Evolutionary conservation across 2,797 vertebrate species (phyloP).

Genomic region (Podarcis siculus): DNA sequence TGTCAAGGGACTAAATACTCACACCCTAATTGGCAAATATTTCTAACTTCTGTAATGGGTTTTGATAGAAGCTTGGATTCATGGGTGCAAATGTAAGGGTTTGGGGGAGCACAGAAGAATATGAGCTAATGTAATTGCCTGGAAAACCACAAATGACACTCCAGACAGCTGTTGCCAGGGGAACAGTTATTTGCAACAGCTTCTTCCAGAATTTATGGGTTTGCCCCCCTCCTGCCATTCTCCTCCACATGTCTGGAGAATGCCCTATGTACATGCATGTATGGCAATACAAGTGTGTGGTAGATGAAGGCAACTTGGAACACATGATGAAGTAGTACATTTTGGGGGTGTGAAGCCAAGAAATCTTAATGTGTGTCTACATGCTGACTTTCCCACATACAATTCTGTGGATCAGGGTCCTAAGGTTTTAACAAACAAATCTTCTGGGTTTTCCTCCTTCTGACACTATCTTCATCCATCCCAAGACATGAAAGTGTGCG

Average conservation of each 20-base stretch:
- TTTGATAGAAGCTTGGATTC: background rate
- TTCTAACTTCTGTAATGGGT: background rate
- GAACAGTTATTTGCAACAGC: background rate
- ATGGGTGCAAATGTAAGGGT: background rate
- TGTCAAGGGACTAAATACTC: conserved; percentile 38
- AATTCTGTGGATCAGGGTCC: background rate
- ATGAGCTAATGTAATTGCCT: too few relatives aligned
- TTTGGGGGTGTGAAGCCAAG: background rate
- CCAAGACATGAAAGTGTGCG: too few relatives aligned
- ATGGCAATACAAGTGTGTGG: background rate
- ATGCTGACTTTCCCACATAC: background rate
- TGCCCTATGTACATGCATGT: too few relatives aligned
- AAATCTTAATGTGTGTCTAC: background rate
- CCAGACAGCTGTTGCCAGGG: background rate
- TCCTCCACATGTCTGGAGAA: background rate
- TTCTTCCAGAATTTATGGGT: too few relatives aligned
- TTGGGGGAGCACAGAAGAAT: background rate
- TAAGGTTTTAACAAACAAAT: background rate
- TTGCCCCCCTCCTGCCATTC: too few relatives aligned
- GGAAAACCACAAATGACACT: background rate
- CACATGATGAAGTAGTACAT: too few relatives aligned
- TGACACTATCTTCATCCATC: background rate
- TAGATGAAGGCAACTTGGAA: background rate
- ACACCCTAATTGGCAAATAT: conserved; percentile 40
- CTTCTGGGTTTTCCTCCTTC: background rate